A percentile compares a stretch with the other conserved stretches of the same genome.
Evolutionary conservation across 1,140 invertebrate genomes (phyloP).

Genomic region (Brachionus angularis): DNA sequence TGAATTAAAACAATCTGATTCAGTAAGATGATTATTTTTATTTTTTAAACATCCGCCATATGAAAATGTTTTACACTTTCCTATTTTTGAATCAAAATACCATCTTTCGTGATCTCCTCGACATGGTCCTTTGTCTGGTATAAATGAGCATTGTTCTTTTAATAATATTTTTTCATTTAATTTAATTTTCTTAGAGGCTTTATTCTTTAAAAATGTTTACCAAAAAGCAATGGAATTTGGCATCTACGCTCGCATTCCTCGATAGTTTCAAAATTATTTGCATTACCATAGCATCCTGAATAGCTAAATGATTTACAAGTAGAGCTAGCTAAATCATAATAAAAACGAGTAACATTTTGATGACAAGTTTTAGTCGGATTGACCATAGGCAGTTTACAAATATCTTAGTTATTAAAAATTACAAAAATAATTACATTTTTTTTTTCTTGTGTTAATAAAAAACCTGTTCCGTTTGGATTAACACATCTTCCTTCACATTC

Average conservation of each 20-base stretch:
- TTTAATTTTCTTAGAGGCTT: no score
- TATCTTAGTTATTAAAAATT: no score
- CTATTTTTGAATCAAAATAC: slow-evolving; percentile 78
- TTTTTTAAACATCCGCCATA: slow-evolving; percentile 87
- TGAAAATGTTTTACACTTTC: slow-evolving; percentile 88
- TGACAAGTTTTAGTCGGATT: slow-evolving; percentile 66
- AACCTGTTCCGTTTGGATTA: slow-evolving; percentile 11
- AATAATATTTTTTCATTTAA: slow-evolving; percentile 49
- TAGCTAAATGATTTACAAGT: slow-evolving; percentile 78
- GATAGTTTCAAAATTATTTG: slow-evolving; percentile 80
- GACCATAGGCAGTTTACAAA: slow-evolving; percentile 11
- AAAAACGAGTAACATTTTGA: slow-evolving; percentile 74
- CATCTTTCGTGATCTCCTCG: slow-evolving; percentile 67
- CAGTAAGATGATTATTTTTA: slow-evolving; percentile 62
- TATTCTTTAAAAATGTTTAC: slow-evolving; percentile 9
- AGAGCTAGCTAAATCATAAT: slow-evolving; percentile 68
- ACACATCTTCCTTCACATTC: slow-evolving; percentile 65
- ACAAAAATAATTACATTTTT: not conserved
- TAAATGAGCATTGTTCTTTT: slow-evolving; percentile 74
- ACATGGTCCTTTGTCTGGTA: slow-evolving; percentile 70
- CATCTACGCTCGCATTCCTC: slow-evolving; percentile 66
- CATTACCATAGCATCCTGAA: slow-evolving; percentile 80
- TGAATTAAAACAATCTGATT: slow-evolving; percentile 58
- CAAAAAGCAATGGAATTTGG: slow-evolving; percentile 1
- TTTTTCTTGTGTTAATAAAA: not conserved